Conservation (phyloP, 2,797 vertebrate genomes). For the Aphelocoma californica region DNA sequence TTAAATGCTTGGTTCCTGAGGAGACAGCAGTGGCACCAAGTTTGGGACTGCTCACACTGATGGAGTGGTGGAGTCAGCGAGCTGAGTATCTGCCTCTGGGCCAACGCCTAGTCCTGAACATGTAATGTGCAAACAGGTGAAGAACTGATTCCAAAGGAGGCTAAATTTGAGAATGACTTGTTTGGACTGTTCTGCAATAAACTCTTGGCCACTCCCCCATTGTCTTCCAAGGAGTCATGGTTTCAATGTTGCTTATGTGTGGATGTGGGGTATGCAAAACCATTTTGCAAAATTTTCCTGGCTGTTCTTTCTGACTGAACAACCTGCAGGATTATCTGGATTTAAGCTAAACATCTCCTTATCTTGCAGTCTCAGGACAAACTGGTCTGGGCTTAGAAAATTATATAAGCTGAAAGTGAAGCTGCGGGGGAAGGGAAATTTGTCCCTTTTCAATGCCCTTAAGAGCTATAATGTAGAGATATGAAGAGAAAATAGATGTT, state of each 20-base stretch:
- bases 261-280: background rate
- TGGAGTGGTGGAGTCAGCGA: background rate
- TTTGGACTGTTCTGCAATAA: background rate
- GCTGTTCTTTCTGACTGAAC: background rate
- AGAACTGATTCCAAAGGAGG: background rate
- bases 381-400: background rate
- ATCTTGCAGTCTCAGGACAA: background rate
- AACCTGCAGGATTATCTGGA: background rate
- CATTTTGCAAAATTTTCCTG: background rate
- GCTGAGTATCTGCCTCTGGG: background rate
- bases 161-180: background rate
- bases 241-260: background rate
- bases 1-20: background rate
- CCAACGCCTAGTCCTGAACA: fast-evolving
- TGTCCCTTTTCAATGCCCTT: background rate
- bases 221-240: background rate
- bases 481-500: background rate
- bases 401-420: background rate
- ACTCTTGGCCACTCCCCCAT: background rate
- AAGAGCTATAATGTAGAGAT: background rate
- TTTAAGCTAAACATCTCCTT: background rate
- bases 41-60: background rate
- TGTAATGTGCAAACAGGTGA: background rate
- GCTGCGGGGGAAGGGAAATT: background rate
- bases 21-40: background rate